These are phyloP conservation scores for Drosophila serrata DNA, from an alignment of 1,140 invertebrate genomes.

Conservation along the genomic window DNA sequence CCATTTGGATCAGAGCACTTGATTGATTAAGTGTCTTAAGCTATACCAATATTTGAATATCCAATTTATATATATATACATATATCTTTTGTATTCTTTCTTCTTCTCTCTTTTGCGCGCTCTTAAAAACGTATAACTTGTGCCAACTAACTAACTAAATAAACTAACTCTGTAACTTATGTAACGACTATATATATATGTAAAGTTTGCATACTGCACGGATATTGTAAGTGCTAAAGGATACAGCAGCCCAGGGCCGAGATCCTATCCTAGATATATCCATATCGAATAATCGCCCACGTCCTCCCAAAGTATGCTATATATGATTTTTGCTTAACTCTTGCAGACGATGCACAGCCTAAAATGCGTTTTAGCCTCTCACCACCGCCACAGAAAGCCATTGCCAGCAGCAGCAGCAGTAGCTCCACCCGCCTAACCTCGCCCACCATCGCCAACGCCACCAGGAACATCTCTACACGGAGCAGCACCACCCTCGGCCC, in stretches of 20 bases:
- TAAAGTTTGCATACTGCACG: constrained; percentile 85
- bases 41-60: constrained; percentile 45
- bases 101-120: constrained; percentile 74
- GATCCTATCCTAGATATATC: constrained; percentile 19
- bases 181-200: constrained; percentile 52
- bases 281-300: neutral
- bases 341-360: constrained; percentile 84
- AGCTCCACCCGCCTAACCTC: constrained; percentile 63
- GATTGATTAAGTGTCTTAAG: constrained; percentile 64
- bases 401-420: constrained; percentile 21
- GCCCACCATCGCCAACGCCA: constrained; percentile 38
- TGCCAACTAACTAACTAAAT: constrained; percentile 41
- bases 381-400: constrained; percentile 81
- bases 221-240: constrained; percentile 82
- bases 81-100: constrained; percentile 69
- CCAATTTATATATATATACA: constrained; percentile 57
- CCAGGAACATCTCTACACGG: constrained; percentile 13
- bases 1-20: constrained; percentile 36
- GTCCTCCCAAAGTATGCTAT: constrained; percentile 24
- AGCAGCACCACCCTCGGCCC: constrained; percentile 31
- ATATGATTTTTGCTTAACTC: constrained; percentile 44
- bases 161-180: constrained; percentile 45
- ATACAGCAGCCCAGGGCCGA: constrained; percentile 23
- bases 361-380: constrained; percentile 85
- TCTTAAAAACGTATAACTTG: constrained; percentile 51